These are phyloP conservation scores for Andrena minutula DNA, from an alignment of 2,888 invertebrate species.

Conservation along the genomic window DNA sequence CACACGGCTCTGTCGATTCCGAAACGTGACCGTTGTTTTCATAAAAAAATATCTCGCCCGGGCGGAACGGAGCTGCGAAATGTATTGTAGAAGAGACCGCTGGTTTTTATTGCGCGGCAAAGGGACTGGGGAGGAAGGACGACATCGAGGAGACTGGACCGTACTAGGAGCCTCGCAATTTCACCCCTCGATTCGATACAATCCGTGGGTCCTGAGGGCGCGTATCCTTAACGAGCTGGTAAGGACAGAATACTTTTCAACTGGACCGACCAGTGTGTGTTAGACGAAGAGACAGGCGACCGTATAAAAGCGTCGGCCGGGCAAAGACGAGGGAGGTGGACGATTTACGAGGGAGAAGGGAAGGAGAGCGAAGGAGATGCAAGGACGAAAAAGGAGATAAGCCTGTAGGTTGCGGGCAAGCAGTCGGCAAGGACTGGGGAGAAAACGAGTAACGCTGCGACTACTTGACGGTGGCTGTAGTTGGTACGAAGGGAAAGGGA, in stretches of 20 bases:
- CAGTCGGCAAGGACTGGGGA: constrained; percentile 48
- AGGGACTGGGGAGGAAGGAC: not conserved
- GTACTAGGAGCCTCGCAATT: constrained; percentile 46
- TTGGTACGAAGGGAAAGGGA: constrained; percentile 48
- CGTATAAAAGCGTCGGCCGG: not conserved
- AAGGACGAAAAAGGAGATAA: constrained; percentile 31
- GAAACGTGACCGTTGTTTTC: constrained; percentile 37
- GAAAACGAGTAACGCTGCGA: constrained; percentile 53
- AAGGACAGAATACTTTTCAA: constrained; percentile 13
- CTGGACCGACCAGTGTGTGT: not conserved
- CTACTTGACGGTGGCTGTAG: constrained; percentile 48
- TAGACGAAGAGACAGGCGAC: constrained; percentile 48
- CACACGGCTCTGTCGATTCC: constrained; percentile 43
- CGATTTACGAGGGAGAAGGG: constrained; percentile 19
- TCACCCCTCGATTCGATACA: constrained; percentile 59
- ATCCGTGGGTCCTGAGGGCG: constrained; percentile 26
- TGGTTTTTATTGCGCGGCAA: constrained; percentile 19
- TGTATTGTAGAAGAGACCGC: not conserved
- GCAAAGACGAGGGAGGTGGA: not conserved
- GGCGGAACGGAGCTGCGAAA: not conserved
- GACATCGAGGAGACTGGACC: not conserved
- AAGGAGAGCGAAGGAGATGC: not conserved
- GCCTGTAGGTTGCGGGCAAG: constrained; percentile 56
- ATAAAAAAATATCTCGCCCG: constrained; percentile 23
- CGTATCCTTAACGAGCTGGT: constrained; percentile 62